Conservation (phyloP, 2,797 vertebrate species). For the Sebastes itinus region DNA sequence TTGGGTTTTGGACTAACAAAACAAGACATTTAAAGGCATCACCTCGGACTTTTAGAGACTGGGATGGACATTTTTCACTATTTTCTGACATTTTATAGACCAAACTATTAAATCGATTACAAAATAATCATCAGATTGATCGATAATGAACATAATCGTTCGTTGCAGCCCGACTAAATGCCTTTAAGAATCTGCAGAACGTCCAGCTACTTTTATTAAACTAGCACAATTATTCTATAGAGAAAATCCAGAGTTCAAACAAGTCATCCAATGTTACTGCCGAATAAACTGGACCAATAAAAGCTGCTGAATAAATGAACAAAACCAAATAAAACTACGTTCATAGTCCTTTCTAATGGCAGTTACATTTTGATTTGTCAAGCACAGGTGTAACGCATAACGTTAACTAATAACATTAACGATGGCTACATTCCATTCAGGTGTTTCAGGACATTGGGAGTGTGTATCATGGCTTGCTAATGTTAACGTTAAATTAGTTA, state of each 20-base stretch:
- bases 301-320: not conserved
- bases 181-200: not conserved
- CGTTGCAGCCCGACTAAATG: not conserved
- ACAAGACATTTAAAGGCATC: too few relatives aligned
- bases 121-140: too few relatives aligned
- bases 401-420: not conserved
- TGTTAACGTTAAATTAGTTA: not conserved
- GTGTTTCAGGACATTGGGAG: not conserved
- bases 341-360: not conserved
- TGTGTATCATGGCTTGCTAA: not conserved
- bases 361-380: not conserved
- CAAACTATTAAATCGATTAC: rapidly evolving
- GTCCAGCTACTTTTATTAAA: not conserved
- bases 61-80: too few relatives aligned
- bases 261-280: not conserved
- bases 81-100: too few relatives aligned
- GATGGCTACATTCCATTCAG: not conserved
- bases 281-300: not conserved
- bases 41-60: too few relatives aligned
- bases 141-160: too few relatives aligned
- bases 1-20: too few relatives aligned
- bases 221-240: not conserved
- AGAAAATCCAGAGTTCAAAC: not conserved
- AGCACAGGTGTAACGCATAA: not conserved
- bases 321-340: not conserved